Base-by-base conservation (phyloP, 92 coral and sea anemone genomes). In the Phenganax stokvisi region DNA sequence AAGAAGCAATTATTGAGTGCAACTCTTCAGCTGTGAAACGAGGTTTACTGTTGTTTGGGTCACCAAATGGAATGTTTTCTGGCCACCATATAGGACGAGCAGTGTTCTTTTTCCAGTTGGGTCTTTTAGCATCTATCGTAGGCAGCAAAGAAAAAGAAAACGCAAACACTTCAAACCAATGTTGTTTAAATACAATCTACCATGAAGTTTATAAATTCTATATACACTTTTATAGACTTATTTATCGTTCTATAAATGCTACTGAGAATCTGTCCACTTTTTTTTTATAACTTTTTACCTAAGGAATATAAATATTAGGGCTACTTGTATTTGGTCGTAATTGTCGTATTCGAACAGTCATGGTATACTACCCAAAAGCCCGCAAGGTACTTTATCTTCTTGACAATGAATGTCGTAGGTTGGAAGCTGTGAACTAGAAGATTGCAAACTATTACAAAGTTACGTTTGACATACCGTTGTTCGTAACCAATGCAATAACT, bases 21-120 rank as follows among this genome's bases (percentile, higher is more conserved):
- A 71, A 9, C 1, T 71, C 54, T 9, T 51, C 57, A 15, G 76
- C 76, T 71, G 76, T 8, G 6, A 71, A 13, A 6, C 57, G 55
- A n/a, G 76, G 76, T 54, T 71, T 71, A 2, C 9, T 10, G 44
- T 71, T 71, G 25, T 71, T 71, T 54, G 76, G 76, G 76, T 71
- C 76, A 47, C 76, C 76, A 37, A 71, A 71, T 25, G 76, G 76
- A 20, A 71, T 71, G 29, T 56, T 54, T 47, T 71, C 57, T 6
- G 76, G 76, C 76, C 76, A 71, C 76, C 76, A 71, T 11, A 71
- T 17, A 37, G 76, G 76, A 15, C 55, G 20, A 10, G 25, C 2
- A 13, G 16, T 10, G 25, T 7, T 47, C 6, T 31, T 11, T 71
- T 37, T 9, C 76, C 76, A 71, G 11, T 71, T 71, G 9, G 76